Evolutionary conservation across 1,140 invertebrate genomes (phyloP), one percentile per base, ranked within the genome.

Genomic region (Patella vulgata): DNA sequence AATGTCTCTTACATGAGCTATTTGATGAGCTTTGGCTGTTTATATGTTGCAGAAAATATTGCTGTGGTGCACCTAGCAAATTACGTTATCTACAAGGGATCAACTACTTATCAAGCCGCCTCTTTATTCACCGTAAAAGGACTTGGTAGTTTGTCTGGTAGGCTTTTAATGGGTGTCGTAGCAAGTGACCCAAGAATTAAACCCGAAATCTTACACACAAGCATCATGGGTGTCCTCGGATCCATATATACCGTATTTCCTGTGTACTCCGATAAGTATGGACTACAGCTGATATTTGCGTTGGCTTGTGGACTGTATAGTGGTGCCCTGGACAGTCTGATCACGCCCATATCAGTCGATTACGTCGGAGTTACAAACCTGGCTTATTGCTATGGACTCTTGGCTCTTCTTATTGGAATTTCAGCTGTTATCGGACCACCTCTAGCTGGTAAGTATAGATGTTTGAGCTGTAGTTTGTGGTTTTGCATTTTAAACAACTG

Each of bases 371-470:
- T 73, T n/a, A 59, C 60, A 9, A 42, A 66, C 19, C 56, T 73
- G 17, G 59, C 71, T 17, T 48, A 59, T 12, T 63, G 55, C 25
- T 57, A 63, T 30, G 71, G 71, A 42, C 17, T 70, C 14, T 44
- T 59, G 21, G 64, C 56, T 31, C 65, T 66, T n/a, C 33, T 30
- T 1, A 17, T 56, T 14, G 71, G 71, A 11, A 53, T 70, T 21
- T 67, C 60, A 2, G 59, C 58, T 17, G 44, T 73, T n/a, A 25
- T 58, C 17, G 71, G 71, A 19, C 64, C 67, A 21, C 59, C 64
- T 11, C 52, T 73, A 11, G 68, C 67, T 47, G 71, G 71, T 73
- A 66, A 48, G 54, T 48, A n/a, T n/a, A n/a, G n/a, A n/a, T n/a
- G n/a, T n/a, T n/a, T n/a, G n/a, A n/a, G n/a, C n/a, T n/a, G n/a